A percentile compares a stretch with the other conserved stretches of the same genome.
These are phyloP conservation scores for Thymelicus lineola DNA, from an alignment of 2,888 invertebrate genomes.

Conservation along the genomic window DNA sequence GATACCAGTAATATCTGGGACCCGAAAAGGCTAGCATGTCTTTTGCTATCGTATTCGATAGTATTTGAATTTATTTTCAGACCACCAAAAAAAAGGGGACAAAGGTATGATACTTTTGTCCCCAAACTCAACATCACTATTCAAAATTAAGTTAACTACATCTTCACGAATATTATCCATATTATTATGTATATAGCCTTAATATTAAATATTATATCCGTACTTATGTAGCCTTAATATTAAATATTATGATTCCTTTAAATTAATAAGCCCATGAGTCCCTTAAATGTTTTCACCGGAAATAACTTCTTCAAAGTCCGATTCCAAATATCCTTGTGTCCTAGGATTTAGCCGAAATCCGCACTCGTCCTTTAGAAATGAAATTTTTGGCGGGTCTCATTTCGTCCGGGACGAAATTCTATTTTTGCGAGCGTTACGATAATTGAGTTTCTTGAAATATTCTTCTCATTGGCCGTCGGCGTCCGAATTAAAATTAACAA, in stretches of 20 bases:
- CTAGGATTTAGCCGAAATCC: constrained; percentile 35
- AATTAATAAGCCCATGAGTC: constrained; percentile 1
- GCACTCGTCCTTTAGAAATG: constrained; percentile 23
- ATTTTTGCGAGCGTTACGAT: constrained; percentile 64
- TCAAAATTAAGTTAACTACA: no score
- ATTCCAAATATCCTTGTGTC: constrained; percentile 36
- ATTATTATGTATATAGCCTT: background rate
- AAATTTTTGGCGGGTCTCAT: constrained; percentile 44
- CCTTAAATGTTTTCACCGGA: constrained; percentile 17
- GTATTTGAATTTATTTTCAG: no score
- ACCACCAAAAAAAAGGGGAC: no score
- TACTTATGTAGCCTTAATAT: no score
- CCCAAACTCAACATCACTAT: no score
- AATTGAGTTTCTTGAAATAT: constrained; percentile 68
- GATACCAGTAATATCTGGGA: no score
- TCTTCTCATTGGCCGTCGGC: constrained; percentile 38
- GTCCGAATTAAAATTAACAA: constrained; percentile 71
- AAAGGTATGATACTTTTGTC: no score
- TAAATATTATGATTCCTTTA: background rate
- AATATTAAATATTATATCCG: background rate
- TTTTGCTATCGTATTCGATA: no score
- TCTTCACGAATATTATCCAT: background rate
- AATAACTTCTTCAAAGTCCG: constrained; percentile 17
- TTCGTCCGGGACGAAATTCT: constrained; percentile 56
- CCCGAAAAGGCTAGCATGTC: no score